Evolutionary conservation across 2,113 vertebrate genomes (phyloP), one percentile per base, ranked within the genome.

Genomic region (Cynocephalus volans): DNA sequence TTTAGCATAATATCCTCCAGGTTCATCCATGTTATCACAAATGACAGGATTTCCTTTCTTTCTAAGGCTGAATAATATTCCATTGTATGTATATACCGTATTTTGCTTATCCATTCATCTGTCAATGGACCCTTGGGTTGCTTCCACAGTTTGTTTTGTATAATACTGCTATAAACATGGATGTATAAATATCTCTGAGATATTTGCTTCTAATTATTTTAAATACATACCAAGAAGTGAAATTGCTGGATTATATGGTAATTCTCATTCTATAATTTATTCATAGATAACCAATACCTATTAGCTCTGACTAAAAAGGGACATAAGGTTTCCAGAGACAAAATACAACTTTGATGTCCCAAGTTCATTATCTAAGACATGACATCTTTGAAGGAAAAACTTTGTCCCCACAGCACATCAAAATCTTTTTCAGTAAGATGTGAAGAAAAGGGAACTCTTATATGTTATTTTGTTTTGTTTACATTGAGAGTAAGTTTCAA

Each of bases 291-390:
- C 1, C 13, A 88, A 48, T 89, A 72, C 14, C 17, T n/a, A 73
- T 52, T 62, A 83, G 54, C 7, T 62, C 11, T 92, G 73, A 56
- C 8, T 85, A 41, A n/a, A 85, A 79, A 80, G 6, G 14, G 18
- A 70, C 24, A 80, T 67, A 79, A 12, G 8, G 6, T 85, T 94
- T 97, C 50, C 17, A 89, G 13, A 92, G 77, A 94, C 33, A 97
- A 96, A 93, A 90, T 33, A 72, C 11, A 85, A 80, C 14, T 75
- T 8, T 88, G 18, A 45, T 50, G 31, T 87, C n/a, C 36, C 7
- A 24, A 15, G 15, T 88, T 36, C 33, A 77, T 88, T 91, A 81
- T 76, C 21, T 36, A 79, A 77, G 50, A 67, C 11, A 52, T 41
- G 14, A 65, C 36, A 58, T 86, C 82, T 76, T 62, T 83, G 56